Conservation (phyloP, 1,140 invertebrate genomes). For the Cydia amplana region DNA sequence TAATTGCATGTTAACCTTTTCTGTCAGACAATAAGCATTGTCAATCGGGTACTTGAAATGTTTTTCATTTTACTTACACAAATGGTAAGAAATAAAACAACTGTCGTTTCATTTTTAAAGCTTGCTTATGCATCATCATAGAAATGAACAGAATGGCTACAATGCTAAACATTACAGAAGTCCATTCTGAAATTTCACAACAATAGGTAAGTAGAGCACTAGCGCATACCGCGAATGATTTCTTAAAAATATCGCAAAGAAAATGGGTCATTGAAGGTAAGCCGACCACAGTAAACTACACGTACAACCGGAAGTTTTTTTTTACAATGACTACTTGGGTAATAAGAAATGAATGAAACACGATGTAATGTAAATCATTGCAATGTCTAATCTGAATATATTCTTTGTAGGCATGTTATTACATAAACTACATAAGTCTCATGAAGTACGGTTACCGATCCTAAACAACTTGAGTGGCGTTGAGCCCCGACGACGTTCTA, state of each 20-base stretch:
- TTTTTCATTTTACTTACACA: not conserved
- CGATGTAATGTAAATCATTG: too few relatives aligned
- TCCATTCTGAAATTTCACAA: not conserved
- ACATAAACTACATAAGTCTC: not conserved
- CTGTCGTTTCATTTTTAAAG: not conserved
- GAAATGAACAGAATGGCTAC: not conserved
- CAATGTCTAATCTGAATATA: too few relatives aligned
- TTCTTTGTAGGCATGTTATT: too few relatives aligned
- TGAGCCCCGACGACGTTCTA: not conserved
- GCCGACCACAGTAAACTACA: not conserved
- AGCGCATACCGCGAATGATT: not conserved
- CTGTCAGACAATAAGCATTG: slow-evolving; percentile 10
- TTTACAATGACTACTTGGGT: too few relatives aligned
- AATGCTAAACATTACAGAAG: slow-evolving; percentile 4
- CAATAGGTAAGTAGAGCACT: not conserved
- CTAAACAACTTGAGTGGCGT: slow-evolving; percentile 2
- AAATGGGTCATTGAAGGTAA: not conserved
- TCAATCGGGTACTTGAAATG: not conserved
- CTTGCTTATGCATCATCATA: not conserved
- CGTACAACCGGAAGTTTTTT: not conserved
- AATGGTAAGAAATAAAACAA: not conserved
- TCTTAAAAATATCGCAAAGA: not conserved
- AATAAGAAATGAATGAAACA: too few relatives aligned
- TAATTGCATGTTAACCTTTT: slow-evolving; percentile 24
- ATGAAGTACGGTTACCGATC: not conserved